phyloP scores from a whole-genome alignment of 2,888 invertebrate genomes.

The Chrysotoxum bicinctum region DNA sequence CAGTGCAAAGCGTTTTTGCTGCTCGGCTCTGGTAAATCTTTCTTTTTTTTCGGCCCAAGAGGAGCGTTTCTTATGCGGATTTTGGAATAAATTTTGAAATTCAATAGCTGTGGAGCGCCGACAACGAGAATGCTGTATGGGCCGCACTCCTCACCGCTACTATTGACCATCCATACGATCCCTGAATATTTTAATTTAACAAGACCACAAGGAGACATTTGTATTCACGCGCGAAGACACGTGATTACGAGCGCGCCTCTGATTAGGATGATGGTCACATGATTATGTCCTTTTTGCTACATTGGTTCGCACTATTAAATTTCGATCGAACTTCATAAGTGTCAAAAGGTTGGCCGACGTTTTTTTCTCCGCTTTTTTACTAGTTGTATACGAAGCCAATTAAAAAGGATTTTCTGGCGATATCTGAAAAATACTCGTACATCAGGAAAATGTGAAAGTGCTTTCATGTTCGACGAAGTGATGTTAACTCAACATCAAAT shows the following conservation, averaged over 20 bases:
- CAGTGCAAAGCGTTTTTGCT: constrained; percentile 43
- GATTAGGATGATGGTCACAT: constrained; percentile 68
- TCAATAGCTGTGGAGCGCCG: constrained; percentile 70
- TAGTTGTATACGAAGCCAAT: constrained; percentile 39
- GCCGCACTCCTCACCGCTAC: neutral
- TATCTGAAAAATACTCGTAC: neutral
- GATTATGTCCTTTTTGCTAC: constrained; percentile 70
- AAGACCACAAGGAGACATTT: constrained; percentile 67
- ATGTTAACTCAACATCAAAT: no score
- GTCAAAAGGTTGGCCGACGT: constrained; percentile 62
- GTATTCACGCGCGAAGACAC: constrained; percentile 61
- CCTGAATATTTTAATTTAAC: constrained; percentile 73
- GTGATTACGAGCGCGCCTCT: constrained; percentile 67
- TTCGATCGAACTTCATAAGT: constrained; percentile 69
- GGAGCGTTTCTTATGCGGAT: constrained; percentile 46
- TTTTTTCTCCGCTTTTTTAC: neutral
- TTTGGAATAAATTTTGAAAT: constrained; percentile 73
- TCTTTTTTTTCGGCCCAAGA: neutral
- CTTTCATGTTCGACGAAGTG: neutral
- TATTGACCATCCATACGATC: neutral
- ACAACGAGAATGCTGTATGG: constrained; percentile 35
- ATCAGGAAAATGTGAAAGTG: neutral
- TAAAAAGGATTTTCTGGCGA: constrained; percentile 32
- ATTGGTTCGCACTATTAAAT: constrained; percentile 66
- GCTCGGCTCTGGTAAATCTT: neutral